Conservation (phyloP, 64 coral and sea anemone species). For the Catalaphyllia jardinei region DNA sequence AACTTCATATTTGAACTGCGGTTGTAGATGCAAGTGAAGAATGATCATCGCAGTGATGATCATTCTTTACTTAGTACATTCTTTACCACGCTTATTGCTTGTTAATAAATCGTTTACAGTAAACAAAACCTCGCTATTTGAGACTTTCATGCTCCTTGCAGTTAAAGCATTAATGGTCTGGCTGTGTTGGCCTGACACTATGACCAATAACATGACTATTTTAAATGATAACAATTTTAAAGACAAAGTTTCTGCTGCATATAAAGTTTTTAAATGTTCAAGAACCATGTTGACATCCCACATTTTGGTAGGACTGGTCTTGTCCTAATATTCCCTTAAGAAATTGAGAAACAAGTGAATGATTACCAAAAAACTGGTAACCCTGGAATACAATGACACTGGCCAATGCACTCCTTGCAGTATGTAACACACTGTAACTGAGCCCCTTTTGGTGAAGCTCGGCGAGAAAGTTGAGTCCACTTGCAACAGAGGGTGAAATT, state of each 20-base stretch:
- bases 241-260: constrained; percentile 53
- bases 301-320: constrained; percentile 1
- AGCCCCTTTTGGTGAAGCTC: constrained; percentile 30
- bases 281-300: constrained; percentile 12
- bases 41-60: too few species aligned
- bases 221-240: constrained; percentile 51
- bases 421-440: constrained; percentile 42
- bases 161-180: constrained; percentile 41
- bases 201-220: constrained; percentile 44
- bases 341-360: constrained; percentile 30
- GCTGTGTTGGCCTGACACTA: constrained; percentile 63
- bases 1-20: too few species aligned
- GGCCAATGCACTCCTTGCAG: constrained; percentile 56
- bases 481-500: constrained; percentile 53
- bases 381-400: constrained; percentile 49
- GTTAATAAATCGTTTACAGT: constrained; percentile 40
- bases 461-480: constrained; percentile 53
- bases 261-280: constrained; percentile 65
- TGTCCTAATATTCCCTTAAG: constrained; percentile 24
- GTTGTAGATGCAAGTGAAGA: too few species aligned
- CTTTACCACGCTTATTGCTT: constrained; percentile 20
- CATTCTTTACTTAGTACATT: too few species aligned
- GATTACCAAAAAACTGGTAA: constrained; percentile 37
- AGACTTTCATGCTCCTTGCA: constrained; percentile 22
- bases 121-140: not conserved